Conservation (phyloP, 2,797 vertebrate species). For the Enteromius radiatus region DNA sequence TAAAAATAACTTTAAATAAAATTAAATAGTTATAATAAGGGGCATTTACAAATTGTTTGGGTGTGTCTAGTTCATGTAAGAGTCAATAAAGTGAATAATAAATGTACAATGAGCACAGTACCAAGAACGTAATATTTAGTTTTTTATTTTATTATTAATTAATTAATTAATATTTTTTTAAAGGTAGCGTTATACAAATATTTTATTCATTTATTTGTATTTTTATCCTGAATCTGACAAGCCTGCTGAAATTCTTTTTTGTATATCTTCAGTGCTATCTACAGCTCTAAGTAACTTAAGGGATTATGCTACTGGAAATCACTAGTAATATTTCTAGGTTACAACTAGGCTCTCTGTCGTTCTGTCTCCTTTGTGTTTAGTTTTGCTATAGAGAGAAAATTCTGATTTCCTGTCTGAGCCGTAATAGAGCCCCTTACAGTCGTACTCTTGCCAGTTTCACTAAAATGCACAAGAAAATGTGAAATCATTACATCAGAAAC, state of each 20-base stretch:
- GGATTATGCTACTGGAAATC: background rate
- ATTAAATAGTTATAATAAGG: background rate
- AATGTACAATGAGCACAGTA: background rate
- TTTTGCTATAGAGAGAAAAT: background rate
- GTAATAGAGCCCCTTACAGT: background rate
- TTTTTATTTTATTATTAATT: too few species aligned
- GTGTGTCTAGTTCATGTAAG: background rate
- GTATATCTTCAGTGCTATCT: background rate
- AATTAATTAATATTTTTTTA: background rate
- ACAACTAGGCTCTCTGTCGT: background rate
- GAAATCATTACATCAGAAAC: conserved; percentile 5
- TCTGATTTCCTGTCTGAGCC: background rate
- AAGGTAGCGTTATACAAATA: background rate
- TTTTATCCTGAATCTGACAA: background rate
- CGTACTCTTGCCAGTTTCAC: background rate
- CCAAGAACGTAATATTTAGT: background rate
- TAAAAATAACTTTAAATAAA: background rate
- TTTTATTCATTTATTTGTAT: background rate
- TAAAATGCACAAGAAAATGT: background rate
- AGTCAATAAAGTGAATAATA: background rate
- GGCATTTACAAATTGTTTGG: background rate
- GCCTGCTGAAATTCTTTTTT: background rate
- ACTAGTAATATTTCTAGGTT: background rate
- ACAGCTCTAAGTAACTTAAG: background rate
- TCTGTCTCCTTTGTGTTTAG: background rate